Percentiles rank a stretch among this genome's conserved stretches.
Evolutionary conservation across 23 tunicate species (phyloP).

Genomic region (Trididemnum clinides): DNA sequence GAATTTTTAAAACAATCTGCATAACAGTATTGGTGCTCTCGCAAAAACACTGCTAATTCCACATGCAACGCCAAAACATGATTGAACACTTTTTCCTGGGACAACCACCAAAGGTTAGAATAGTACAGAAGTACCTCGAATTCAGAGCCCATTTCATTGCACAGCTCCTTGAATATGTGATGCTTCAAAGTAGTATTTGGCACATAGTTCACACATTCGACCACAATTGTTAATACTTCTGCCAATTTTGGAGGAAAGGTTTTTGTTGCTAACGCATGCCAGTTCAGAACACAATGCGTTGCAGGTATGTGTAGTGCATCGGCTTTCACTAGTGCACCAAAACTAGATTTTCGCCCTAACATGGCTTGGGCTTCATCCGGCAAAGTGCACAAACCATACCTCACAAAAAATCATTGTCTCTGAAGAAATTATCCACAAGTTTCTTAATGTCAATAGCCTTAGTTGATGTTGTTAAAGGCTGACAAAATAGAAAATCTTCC

Average conservation of each 20-base stretch:
- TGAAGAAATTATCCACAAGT: conserved; percentile 50
- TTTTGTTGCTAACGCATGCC: conserved; percentile 45
- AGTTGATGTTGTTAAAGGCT: conserved; percentile 50
- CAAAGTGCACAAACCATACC: conserved; percentile 36
- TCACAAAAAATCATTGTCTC: conserved; percentile 53
- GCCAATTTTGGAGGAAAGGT: conserved; percentile 62
- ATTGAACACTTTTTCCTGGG: conserved; percentile 41
- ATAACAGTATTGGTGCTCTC: conserved; percentile 38
- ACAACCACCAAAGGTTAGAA: conserved; percentile 59
- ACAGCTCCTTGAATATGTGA: conserved; percentile 50
- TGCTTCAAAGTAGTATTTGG: conserved; percentile 23
- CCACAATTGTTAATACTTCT: conserved; percentile 26
- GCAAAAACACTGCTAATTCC: conserved; percentile 40
- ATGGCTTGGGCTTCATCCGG: conserved; percentile 41
- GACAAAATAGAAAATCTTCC: conserved; percentile 54
- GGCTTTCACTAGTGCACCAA: conserved; percentile 53
- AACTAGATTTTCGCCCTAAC: conserved; percentile 36
- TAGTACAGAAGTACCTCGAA: conserved; percentile 60
- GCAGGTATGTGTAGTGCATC: conserved; percentile 36
- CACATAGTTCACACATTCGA: conserved; percentile 32
- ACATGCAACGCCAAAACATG: conserved; percentile 49
- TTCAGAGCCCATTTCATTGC: conserved; percentile 65
- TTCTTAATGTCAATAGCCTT: conserved; percentile 31
- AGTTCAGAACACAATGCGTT: conserved; percentile 6
- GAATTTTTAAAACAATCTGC: conserved; percentile 41